phyloP scores from a whole-genome alignment of 2,113 vertebrate genomes.

The Gymnarchus niloticus region DNA sequence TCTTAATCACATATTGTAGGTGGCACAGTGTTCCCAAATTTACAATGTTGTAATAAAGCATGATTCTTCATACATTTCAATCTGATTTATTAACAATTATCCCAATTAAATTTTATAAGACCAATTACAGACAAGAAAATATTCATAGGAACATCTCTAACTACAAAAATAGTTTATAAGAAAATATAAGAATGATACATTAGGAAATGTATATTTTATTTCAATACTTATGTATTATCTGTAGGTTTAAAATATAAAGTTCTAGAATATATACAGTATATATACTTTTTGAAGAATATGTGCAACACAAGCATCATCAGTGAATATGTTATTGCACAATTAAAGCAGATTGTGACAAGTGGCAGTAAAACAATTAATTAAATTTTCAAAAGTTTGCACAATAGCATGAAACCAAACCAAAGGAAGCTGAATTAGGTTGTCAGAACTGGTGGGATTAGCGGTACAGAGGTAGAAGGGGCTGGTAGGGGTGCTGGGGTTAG shows the following conservation, averaged over 20 bases:
- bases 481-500: background rate
- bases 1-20: slow-evolving; percentile 2
- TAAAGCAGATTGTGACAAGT: background rate
- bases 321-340: background rate
- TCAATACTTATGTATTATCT: background rate
- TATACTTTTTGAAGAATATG: background rate
- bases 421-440: background rate
- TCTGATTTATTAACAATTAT: slow-evolving; percentile 1
- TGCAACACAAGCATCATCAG: background rate
- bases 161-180: background rate
- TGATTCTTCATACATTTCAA: background rate
- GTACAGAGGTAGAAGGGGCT: background rate
- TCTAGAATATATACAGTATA: too few species aligned
- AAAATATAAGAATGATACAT: background rate
- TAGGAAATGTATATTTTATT: too few species aligned
- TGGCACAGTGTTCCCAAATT: background rate
- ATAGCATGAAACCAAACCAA: background rate
- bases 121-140: background rate
- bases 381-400: background rate
- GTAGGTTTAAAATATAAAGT: too few species aligned
- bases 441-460: background rate
- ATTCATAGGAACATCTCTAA: background rate
- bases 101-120: background rate
- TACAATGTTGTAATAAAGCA: background rate
- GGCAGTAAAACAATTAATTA: background rate